Evolutionary conservation across 2,888 invertebrate species (phyloP).

Genomic region (Dusona sp.): DNA sequence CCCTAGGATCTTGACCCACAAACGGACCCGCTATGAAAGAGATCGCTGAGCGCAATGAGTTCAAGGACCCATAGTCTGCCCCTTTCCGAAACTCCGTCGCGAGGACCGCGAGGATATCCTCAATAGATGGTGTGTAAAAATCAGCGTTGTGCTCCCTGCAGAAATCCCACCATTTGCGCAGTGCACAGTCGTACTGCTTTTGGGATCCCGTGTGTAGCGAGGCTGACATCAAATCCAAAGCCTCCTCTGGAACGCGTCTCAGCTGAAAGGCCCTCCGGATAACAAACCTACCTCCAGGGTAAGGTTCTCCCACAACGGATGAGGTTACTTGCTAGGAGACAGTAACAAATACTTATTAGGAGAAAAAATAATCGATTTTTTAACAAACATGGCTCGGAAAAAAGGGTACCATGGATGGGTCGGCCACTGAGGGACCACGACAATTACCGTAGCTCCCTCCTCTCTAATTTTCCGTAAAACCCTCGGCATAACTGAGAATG

Average conservation of each 20-base stretch:
- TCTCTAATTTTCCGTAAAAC: slow-evolving; percentile 54
- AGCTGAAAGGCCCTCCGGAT: slow-evolving; percentile 37
- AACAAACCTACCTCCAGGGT: slow-evolving; percentile 48
- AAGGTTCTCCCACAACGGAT: slow-evolving; percentile 20
- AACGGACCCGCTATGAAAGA: slow-evolving; percentile 46
- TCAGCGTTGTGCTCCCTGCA: slow-evolving; percentile 21
- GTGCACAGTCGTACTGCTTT: slow-evolving; percentile 53
- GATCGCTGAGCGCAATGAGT: slow-evolving; percentile 58
- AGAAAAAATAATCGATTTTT: slow-evolving; percentile 1
- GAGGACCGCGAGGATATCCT: slow-evolving; percentile 47
- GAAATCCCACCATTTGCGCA: slow-evolving; percentile 64
- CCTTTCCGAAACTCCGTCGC: slow-evolving; percentile 49
- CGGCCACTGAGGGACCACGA: slow-evolving; percentile 64
- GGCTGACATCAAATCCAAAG: slow-evolving; percentile 30
- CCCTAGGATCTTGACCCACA: slow-evolving; percentile 55
- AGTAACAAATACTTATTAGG: slow-evolving; percentile 28
- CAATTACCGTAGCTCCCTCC: slow-evolving; percentile 41
- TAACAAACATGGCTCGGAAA: slow-evolving; percentile 5
- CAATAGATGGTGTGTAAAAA: slow-evolving; percentile 28
- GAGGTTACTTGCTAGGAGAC: slow-evolving; percentile 34
- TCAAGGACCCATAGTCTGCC: slow-evolving; percentile 59
- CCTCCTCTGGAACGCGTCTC: slow-evolving; percentile 20
- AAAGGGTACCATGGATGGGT: slow-evolving; percentile 50
- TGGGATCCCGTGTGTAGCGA: slow-evolving; percentile 46
- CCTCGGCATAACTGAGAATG: slow-evolving; percentile 55